A percentile compares a stretch with the other conserved stretches of the same genome.
These are phyloP conservation scores for Gymnosoma rotundatum DNA, from an alignment of 2,888 invertebrate genomes.

Conservation along the genomic window DNA sequence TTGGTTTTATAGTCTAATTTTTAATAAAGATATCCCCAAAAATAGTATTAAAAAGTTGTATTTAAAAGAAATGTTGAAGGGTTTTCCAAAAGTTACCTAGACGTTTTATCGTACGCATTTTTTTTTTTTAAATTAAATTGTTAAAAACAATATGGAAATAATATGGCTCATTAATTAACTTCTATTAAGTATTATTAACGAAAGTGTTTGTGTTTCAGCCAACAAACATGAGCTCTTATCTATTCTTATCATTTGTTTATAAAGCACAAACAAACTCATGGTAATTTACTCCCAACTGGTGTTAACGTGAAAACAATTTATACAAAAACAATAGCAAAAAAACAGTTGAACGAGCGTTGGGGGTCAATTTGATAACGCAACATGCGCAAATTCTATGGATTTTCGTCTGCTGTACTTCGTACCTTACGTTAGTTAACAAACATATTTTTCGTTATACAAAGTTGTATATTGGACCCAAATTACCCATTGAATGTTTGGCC, in stretches of 20 bases:
- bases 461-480: too few relatives aligned
- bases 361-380: slow-evolving; percentile 66
- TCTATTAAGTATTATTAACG: not conserved
- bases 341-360: slow-evolving; percentile 56
- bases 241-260: slow-evolving; percentile 58
- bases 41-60: too few relatives aligned
- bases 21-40: too few relatives aligned
- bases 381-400: slow-evolving; percentile 44
- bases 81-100: too few relatives aligned
- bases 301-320: slow-evolving; percentile 30
- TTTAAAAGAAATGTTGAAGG: too few relatives aligned
- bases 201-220: slow-evolving; percentile 18
- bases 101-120: too few relatives aligned
- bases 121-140: too few relatives aligned
- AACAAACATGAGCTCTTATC: slow-evolving; percentile 61
- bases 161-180: not conserved
- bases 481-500: too few relatives aligned
- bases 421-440: slow-evolving; percentile 46
- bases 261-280: slow-evolving; percentile 48
- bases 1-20: too few relatives aligned
- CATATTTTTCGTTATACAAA: not conserved
- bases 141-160: too few relatives aligned
- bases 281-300: slow-evolving; percentile 24
- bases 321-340: not conserved
- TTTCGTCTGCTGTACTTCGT: slow-evolving; percentile 70